Base-by-base conservation (phyloP, 2,113 vertebrate genomes). In the Macquaria ambigua region DNA sequence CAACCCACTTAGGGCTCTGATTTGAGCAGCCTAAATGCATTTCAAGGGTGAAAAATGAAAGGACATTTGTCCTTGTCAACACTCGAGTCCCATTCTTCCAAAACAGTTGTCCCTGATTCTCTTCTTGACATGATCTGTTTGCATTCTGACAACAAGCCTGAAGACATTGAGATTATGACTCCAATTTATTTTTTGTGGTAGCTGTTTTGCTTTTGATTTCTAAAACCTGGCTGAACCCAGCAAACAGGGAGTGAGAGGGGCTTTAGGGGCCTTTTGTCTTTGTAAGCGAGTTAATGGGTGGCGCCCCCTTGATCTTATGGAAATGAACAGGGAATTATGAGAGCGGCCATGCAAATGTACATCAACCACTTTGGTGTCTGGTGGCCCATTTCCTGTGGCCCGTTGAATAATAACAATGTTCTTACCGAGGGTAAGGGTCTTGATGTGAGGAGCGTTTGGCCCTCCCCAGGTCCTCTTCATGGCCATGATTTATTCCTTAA, bases 301-400 rank as follows among this genome's bases (percentile, higher is more conserved):
- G 92, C 79, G 69, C 85, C 88, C 90, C 92, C 91, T 95, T 95
- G 93, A 95, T 95, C 94, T 95, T 93, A 95, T 94, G 93, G 92
- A 95, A 95, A 95, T 94, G 89, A 94, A 95, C 92, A 77, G 87
- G 90, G 93, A 93, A 94, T 94, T 95, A 93, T 94, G 77, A 94
- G 92, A 90, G 93, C 85, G 69, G 89, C 92, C 93, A 95, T 95
- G 93, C 94, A 94, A 94, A 95, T 95, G 92, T 94, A 94, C 94
- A 93, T 93, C 91, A 94, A 90, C 92, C 94, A 95, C 94, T 94
- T 93, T 94, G 92, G 93, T 92, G 92, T 93, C 93, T 95, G 94
- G 92, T 95, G 93, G 94, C 92, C 91, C 88, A 94, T 95, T 95
- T 94, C 90, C 93, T 92, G 93, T 92, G 91, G 93, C 90, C 92